A percentile compares a stretch with the other conserved stretches of the same genome.
Evolutionary conservation across 2,888 invertebrate species (phyloP).

Genomic region (Andricus curvator): DNA sequence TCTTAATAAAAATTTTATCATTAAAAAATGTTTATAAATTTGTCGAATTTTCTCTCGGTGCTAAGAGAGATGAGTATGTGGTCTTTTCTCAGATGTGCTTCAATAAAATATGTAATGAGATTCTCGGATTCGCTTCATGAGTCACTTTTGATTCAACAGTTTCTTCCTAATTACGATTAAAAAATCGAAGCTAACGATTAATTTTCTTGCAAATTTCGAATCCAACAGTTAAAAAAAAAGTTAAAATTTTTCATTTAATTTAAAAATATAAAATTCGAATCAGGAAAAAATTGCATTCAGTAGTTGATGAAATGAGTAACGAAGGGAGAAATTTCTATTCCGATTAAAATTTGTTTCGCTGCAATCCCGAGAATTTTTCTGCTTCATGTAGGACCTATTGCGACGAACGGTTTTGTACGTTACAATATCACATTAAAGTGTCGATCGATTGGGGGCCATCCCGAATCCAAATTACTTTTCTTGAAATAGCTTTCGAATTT

Average conservation of each 20-base stretch:
- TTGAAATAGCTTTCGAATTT: slow-evolving; percentile 8
- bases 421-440: slow-evolving; percentile 76
- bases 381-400: slow-evolving; percentile 59
- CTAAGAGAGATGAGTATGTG: slow-evolving; percentile 1
- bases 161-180: not conserved
- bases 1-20: slow-evolving; percentile 5
- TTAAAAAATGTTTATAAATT: not conserved
- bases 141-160: not conserved
- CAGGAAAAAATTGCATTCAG: slow-evolving; percentile 30
- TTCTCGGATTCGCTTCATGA: not conserved
- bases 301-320: not conserved
- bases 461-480: slow-evolving; percentile 46
- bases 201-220: not conserved
- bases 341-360: slow-evolving; percentile 22
- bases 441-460: slow-evolving; percentile 66
- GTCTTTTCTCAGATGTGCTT: slow-evolving; percentile 26
- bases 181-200: not conserved
- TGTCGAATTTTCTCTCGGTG: not conserved
- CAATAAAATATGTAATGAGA: slow-evolving; percentile 17
- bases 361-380: slow-evolving; percentile 44
- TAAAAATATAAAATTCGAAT: not conserved
- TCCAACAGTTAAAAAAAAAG: not conserved
- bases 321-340: slow-evolving; percentile 2
- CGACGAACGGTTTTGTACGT: slow-evolving; percentile 74
- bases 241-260: not conserved